Base-by-base conservation (phyloP, 2,888 invertebrate genomes). In the Pogonocherus hispidulus region DNA sequence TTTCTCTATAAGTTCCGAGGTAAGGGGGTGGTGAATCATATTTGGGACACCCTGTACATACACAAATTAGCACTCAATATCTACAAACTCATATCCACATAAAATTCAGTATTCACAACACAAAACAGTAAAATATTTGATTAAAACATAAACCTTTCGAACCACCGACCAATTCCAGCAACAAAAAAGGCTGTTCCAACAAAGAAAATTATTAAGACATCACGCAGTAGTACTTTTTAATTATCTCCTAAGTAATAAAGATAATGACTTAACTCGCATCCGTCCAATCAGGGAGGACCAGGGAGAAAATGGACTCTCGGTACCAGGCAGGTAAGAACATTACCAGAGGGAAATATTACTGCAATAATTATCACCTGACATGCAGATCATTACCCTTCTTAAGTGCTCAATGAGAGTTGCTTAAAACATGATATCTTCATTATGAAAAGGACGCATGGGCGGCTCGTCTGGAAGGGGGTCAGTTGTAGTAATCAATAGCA, bases 371-470 rank as follows among this genome's bases (percentile, higher is more conserved):
- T 63, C 68, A 47, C 56, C 54, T 63, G 63, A 63, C 66, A 54
- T 51, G 63, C 35, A 47, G 57, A 71, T 66, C 71, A 63, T 66
- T 67, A 68, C 68, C 60, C 63, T 44, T 56, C 67, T 67, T 51
- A 56, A 67, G 23, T 57, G 41, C 70, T 71, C 71, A 66, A 71
- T 68, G 54, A 27, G 57, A 62, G 52, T 63, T 51, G 47, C 57
- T 59, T 59, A 59, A 64, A 66, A 68, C 54, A 59, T 71, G 68
- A 71, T 66, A 68, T 71, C 71, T 71, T 71, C 51, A 71, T 71
- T 60, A 68, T 55, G 56, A 56, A 11, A 32, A 52, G 32, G 22
- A 3, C 5, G 19, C 70, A 70, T 67, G 49, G 14, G 44, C 67
- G 70, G 37, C 51, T 56, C 65, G 60, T 67, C 20, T 9, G 32